Conservation (phyloP, 2,113 vertebrate species). For the Bubo bubo region DNA sequence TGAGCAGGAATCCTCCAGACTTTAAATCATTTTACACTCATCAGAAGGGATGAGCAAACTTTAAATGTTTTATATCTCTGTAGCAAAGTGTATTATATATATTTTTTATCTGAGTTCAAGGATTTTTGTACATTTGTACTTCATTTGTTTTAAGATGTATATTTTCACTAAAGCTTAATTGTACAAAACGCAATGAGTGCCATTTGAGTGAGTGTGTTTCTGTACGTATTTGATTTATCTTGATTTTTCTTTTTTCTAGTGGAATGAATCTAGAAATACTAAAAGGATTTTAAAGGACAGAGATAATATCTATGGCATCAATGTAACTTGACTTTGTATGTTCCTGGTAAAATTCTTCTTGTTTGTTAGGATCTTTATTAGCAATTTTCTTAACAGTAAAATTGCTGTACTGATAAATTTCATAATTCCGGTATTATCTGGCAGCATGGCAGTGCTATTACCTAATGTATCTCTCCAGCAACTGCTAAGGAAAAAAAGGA, state of each 20-base stretch:
- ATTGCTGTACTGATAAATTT: neutral
- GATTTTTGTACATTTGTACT: conserved; percentile 87
- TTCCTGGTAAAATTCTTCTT: conserved; percentile 8
- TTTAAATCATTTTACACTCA: conserved; percentile 79
- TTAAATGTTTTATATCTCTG: conserved; percentile 80
- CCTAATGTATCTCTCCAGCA: neutral
- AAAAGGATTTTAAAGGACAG: conserved; percentile 35
- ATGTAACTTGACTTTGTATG: conserved; percentile 4
- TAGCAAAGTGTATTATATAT: conserved; percentile 88
- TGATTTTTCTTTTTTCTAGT: neutral
- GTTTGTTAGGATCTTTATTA: conserved; percentile 7
- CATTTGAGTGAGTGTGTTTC: conserved; percentile 82
- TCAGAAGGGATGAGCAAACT: conserved; percentile 73
- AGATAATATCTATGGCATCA: conserved; percentile 11
- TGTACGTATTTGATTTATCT: conserved; percentile 53
- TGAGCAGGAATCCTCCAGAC: conserved; percentile 78
- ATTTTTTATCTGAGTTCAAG: conserved; percentile 85
- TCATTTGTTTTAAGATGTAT: conserved; percentile 94
- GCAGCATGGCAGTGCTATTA: neutral
- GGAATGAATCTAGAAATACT: conserved; percentile 29
- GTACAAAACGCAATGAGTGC: conserved; percentile 87
- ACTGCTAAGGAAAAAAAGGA: neutral
- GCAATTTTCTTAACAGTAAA: conserved; percentile 3
- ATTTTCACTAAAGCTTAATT: conserved; percentile 89
- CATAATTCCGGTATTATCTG: neutral